Evolutionary conservation across 2,113 vertebrate genomes (phyloP).

Genomic region (Solea solea): DNA sequence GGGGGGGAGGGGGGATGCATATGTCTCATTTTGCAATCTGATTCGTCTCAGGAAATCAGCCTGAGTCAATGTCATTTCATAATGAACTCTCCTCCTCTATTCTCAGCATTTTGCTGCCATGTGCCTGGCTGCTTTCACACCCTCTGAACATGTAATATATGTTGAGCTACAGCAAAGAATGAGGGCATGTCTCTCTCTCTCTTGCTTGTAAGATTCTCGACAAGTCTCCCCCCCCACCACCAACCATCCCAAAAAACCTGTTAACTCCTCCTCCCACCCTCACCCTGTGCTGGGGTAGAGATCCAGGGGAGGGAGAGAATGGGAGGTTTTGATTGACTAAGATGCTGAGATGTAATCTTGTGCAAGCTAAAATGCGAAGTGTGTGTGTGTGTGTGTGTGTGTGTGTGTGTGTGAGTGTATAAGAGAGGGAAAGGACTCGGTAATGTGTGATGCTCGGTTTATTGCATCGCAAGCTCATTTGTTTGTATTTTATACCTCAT

Average conservation of each 20-base stretch:
- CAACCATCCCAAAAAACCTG: conserved; percentile 38
- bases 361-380: conserved; percentile 64
- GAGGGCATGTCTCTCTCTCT: conserved; percentile 1
- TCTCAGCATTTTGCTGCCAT: conserved; percentile 46
- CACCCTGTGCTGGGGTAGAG: conserved; percentile 31
- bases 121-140: conserved; percentile 42
- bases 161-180: conserved; percentile 31
- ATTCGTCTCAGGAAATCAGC: conserved; percentile 80
- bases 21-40: conserved; percentile 79
- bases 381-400: conserved; percentile 20
- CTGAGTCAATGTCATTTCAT: conserved; percentile 75
- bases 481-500: conserved; percentile 83
- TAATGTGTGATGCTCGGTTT: conserved; percentile 64
- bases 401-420: conserved; percentile 4
- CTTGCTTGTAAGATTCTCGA: conserved; percentile 24
- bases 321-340: conserved; percentile 69
- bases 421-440: conserved; percentile 36
- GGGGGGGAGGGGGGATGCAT: conserved; percentile 41
- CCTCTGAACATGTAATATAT: conserved; percentile 41
- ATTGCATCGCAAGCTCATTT: conserved; percentile 80
- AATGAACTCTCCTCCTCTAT: conserved; percentile 70
- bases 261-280: conserved; percentile 22
- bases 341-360: conserved; percentile 73
- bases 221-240: not conserved
- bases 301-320: conserved; percentile 48